Base-by-base conservation (phyloP, 2,113 vertebrate species). In the Hypocryptadius cinnamomeus region DNA sequence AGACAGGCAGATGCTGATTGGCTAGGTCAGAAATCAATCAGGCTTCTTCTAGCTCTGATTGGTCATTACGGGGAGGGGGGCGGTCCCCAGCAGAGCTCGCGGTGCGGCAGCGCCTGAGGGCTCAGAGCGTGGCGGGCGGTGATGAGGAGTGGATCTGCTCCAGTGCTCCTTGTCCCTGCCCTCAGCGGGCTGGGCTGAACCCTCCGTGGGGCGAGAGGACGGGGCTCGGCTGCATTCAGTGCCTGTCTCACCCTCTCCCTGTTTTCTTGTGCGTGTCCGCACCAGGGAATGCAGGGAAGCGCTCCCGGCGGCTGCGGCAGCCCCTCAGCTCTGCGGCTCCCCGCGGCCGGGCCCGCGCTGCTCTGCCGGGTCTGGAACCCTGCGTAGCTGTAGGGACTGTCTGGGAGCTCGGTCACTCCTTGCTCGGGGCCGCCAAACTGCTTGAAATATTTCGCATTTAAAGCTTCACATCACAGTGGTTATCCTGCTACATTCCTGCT, bases 101-200 rank as follows among this genome's bases (percentile, higher is more conserved):
- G 2, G 7, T 5, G 71, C 14, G 12, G 59, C 40, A 0, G 50
- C 5, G 0, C 5, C 6, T 8, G 27, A 4, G 24, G 24, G 25
- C 13, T 85, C 60, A 57, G 79, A 70, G 2, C 3, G 40, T 11
- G 4, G 1, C 0, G 11, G 13, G 61, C 3, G 1, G 84, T 2
- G 53, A 21, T 3, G 51, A 0, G 0, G 42, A 0, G 33, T 0
- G 13, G 54, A 0, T 0, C 0, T 2, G 0, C 0, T 0, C 0
- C 0, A 0, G 1, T 0, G 1, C 0, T 2, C 1, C 0, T 0
- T 1, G 4, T 4, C 0, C 2, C 2, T 31, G 24, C 7, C 47
- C 14, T 73, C 23, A 30, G 59, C 23, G 24, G 6, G 30, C 21
- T 17, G 53, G 3, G 15, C 63, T 60, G 63, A 18, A 19, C 4